phyloP scores from a whole-genome alignment of 1,140 invertebrate genomes.

The Pollicipes pollicipes region DNA sequence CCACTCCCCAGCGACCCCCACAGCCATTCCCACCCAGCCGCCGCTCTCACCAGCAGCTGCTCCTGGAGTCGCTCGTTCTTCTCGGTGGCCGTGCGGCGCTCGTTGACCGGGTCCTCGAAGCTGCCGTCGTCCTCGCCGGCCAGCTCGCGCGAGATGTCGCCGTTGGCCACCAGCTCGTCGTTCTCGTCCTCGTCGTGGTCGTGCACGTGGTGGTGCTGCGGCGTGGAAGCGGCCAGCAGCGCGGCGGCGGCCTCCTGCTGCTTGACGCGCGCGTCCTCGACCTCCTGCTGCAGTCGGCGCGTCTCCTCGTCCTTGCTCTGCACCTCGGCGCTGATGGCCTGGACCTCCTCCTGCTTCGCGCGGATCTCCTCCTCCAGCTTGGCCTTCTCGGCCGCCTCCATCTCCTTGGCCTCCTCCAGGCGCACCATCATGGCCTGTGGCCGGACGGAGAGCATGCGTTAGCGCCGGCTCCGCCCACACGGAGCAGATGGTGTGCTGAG shows the following conservation, averaged over 20 bases:
- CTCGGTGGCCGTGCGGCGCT: slow-evolving; percentile 74
- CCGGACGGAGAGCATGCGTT: no score
- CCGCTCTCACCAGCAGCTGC: slow-evolving; percentile 67
- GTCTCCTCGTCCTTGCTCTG: slow-evolving; percentile 77
- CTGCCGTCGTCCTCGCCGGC: slow-evolving; percentile 56
- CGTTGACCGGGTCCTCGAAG: slow-evolving; percentile 73
- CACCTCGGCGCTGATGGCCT: slow-evolving; percentile 70
- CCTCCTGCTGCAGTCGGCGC: slow-evolving; percentile 61
- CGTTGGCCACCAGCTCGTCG: slow-evolving; percentile 46
- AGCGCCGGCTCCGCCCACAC: no score
- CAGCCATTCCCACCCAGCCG: no score
- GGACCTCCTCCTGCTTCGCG: slow-evolving; percentile 68
- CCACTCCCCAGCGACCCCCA: neutral
- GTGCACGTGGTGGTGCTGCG: slow-evolving; percentile 53
- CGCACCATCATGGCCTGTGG: slow-evolving; percentile 78
- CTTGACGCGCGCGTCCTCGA: slow-evolving; percentile 57
- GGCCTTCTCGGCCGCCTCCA: slow-evolving; percentile 75
- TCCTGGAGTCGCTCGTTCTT: slow-evolving; percentile 81
- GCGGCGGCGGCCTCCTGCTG: slow-evolving; percentile 59
- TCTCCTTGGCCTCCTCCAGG: slow-evolving; percentile 66
- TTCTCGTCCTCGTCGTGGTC: slow-evolving; percentile 39
- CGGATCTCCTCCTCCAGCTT: slow-evolving; percentile 82
- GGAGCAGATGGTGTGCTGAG: no score
- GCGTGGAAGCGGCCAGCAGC: slow-evolving; percentile 52
- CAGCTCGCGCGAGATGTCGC: slow-evolving; percentile 64